phyloP scores from a whole-genome alignment of 2,888 invertebrate species.

The Macrophya alboannulata region DNA sequence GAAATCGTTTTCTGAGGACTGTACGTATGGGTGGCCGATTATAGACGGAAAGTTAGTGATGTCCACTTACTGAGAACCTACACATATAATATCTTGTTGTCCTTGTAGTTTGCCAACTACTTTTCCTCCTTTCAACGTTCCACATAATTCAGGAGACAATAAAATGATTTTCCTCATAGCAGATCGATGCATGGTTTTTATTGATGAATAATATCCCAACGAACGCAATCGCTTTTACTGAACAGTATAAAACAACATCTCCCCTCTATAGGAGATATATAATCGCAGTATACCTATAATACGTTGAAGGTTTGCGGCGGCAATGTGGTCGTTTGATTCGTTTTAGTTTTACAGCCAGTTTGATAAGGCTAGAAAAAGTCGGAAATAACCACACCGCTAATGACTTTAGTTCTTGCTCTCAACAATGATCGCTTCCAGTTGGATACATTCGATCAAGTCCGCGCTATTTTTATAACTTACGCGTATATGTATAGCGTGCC shows the following conservation, averaged over 20 bases:
- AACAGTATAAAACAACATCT: neutral
- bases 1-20: neutral
- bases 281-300: neutral
- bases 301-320: neutral
- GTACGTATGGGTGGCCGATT: neutral
- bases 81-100: neutral
- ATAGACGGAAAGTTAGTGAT: neutral
- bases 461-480: conserved; percentile 30
- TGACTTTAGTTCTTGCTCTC: neutral
- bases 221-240: neutral
- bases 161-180: conserved; percentile 39
- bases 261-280: neutral
- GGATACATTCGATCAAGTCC: conserved; percentile 2
- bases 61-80: neutral
- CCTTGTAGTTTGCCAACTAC: conserved; percentile 27
- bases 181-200: neutral
- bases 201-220: neutral
- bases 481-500: neutral
- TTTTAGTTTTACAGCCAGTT: neutral
- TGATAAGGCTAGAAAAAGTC: neutral
- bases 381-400: neutral
- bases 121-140: conserved; percentile 34
- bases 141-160: conserved; percentile 32
- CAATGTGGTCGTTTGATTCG: neutral
- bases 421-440: neutral